Base-by-base conservation (phyloP, 2,888 invertebrate species). In the Torymus texanus region DNA sequence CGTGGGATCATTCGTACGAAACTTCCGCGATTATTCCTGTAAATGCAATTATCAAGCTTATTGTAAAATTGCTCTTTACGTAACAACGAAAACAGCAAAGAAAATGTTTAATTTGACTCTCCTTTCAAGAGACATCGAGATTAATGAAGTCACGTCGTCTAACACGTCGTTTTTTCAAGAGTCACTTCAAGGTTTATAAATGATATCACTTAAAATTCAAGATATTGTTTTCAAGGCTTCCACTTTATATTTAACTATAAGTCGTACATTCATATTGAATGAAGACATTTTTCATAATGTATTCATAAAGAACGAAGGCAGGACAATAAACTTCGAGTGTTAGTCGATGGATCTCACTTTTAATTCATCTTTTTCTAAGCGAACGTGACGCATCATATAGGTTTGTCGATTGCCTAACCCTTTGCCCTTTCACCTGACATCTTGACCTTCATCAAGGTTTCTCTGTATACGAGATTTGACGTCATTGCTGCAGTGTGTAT, bases 381-480 rank as follows among this genome's bases (percentile, higher is more conserved):
- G 2, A 21, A 21, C 21, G 21, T 21, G 41, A 41, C 41, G 41
- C 41, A 41, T 41, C 41, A 8, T 29, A 29, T 0, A 41, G 18
- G 14, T n/a, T 18, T 18, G 12, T 63, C 53, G 51, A 56, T 63
- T 62, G 13, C 63, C 65, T 56, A 53, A 41, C 59, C 18, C 11
- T 41, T 41, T 18, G 65, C 63, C 65, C 41, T 65, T 65, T 75
- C 51, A 59, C 24, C 59, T 24, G 41, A 41, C 41, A 50, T 65
- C 65, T 58, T 59, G 75, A 75, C 66, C 75, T 75, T 75, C 58
- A 14, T 24, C 66, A 58, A n/a, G 21, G 41, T 12, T 58, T 24
- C 24, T 61, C 21, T 24, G 24, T 21, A 65, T 18, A 41, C 58
- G 29, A 56, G 55, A 65, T 71, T 51, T 50, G 53, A 62, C 73